Base-by-base conservation (phyloP, 1,140 invertebrate genomes). In the Arctopsyche grandis region DNA sequence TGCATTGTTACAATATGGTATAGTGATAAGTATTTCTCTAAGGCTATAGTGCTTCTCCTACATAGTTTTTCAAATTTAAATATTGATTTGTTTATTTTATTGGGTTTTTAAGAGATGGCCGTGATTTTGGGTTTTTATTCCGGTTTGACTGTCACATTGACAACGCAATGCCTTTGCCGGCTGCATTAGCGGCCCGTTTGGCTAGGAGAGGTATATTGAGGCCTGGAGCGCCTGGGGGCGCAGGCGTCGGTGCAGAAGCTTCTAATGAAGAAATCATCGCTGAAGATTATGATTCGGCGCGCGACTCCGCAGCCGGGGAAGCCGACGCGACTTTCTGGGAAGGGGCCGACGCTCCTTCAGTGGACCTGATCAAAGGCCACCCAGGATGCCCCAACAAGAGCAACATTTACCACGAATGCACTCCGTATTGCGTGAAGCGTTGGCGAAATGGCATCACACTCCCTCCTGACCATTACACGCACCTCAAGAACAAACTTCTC, bases 361-460 rank as follows among this genome's bases (percentile, higher is more conserved):
- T 89, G n/a, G 90, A 91, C 69, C 90, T 90, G 21, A 90, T 89
- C 26, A 90, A 90, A 83, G 89, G 90, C 38, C 93, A 93, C 82
- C 91, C 91, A 83, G 94, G 94, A 4, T 99, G 98, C 87, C 98
- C 98, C 1, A 99, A 99, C 85, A 99, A 98, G 87, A 95, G 91
- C 83, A 99, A 99, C 85, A 94, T 97, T 78, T 97, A 94, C 86
- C 98, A 99, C 85, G 93, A 96, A 80, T 99, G 98, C 87, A 92
- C 91, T 0, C 91, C 92, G 24, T 98, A 92, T 87, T 99, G 98
- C 88, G 93, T 94, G 75, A 94, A 96, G 84, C 91, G 92, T 66
- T 99, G 96, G 95, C 95, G 94, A 81, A 90, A 91, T 79, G 94
- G 95, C 22, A 92, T 92, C 77, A 81, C 88, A 38, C 90, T 93